phyloP scores from a whole-genome alignment of 2,888 invertebrate species.

The Rhingia campestris region DNA sequence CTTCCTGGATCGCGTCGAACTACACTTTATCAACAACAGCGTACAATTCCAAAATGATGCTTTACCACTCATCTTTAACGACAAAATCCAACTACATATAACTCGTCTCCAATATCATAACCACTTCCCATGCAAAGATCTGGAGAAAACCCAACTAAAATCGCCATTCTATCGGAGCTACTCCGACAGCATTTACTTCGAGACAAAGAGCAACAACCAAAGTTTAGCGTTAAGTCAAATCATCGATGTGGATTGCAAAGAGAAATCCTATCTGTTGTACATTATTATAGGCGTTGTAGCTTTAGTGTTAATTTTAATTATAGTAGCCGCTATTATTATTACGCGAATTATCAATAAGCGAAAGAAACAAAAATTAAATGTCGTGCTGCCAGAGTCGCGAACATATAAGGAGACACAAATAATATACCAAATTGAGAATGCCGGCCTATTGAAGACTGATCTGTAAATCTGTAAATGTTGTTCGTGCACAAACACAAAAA shows the following conservation, averaged over 20 bases:
- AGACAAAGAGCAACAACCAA: slow-evolving; percentile 71
- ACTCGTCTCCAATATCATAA: slow-evolving; percentile 79
- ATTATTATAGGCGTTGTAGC: slow-evolving; percentile 83
- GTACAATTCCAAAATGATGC: slow-evolving; percentile 76
- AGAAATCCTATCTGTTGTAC: slow-evolving; percentile 80
- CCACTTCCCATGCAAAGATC: slow-evolving; percentile 78
- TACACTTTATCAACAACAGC: slow-evolving; percentile 81
- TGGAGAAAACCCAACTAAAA: slow-evolving; percentile 77
- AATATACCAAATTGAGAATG: slow-evolving; percentile 92
- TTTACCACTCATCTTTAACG: slow-evolving; percentile 78
- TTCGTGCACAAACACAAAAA: background rate
- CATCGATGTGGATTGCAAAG: slow-evolving; percentile 78
- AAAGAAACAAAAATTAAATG: slow-evolving; percentile 85
- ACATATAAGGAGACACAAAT: slow-evolving; percentile 93
- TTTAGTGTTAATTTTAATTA: slow-evolving; percentile 83
- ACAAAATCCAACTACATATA: slow-evolving; percentile 79
- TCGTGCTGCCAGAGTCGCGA: slow-evolving; percentile 91
- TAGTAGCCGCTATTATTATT: slow-evolving; percentile 82
- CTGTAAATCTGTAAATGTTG: slow-evolving; percentile 81
- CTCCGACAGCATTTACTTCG: slow-evolving; percentile 79
- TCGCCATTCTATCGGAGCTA: slow-evolving; percentile 79
- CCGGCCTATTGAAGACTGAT: slow-evolving; percentile 91
- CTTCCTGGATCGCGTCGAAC: slow-evolving; percentile 78
- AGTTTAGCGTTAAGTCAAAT: slow-evolving; percentile 78
- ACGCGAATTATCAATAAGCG: slow-evolving; percentile 84